phyloP scores from a whole-genome alignment of 2,797 vertebrate species.

The Leptoclinus maculatus region DNA sequence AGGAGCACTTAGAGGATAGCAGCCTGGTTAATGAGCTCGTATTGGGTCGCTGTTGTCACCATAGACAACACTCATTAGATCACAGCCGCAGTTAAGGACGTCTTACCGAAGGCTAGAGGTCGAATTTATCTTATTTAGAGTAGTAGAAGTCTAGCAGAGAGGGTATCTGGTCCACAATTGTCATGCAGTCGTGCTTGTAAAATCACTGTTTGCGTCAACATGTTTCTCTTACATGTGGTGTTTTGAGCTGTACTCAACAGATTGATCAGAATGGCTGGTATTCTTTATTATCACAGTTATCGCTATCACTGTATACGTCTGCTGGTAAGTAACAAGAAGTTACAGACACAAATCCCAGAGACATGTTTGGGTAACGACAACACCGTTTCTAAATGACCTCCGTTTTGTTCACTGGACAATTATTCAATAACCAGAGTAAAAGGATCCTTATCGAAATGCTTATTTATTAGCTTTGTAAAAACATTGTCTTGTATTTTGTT shows the following conservation, averaged over 20 bases:
- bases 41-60: constrained; percentile 42
- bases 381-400: too few relatives aligned
- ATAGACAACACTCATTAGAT: constrained; percentile 22
- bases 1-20: constrained; percentile 27
- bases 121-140: not conserved
- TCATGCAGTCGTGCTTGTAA: not conserved
- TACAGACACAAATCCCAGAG: not conserved
- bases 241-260: not conserved
- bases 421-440: not conserved
- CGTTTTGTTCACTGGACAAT: not conserved
- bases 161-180: not conserved
- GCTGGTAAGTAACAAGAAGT: not conserved
- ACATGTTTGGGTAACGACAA: not conserved
- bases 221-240: not conserved
- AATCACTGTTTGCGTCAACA: constrained; percentile 1
- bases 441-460: too few relatives aligned
- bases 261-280: not conserved
- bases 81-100: constrained; percentile 10
- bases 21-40: constrained; percentile 45
- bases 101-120: not conserved
- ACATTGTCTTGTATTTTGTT: not conserved
- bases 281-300: not conserved
- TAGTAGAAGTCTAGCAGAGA: not conserved
- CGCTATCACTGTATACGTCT: too few relatives aligned
- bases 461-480: too few relatives aligned